Conservation (phyloP, 2,797 vertebrate species). For the Clarias fuscus region DNA sequence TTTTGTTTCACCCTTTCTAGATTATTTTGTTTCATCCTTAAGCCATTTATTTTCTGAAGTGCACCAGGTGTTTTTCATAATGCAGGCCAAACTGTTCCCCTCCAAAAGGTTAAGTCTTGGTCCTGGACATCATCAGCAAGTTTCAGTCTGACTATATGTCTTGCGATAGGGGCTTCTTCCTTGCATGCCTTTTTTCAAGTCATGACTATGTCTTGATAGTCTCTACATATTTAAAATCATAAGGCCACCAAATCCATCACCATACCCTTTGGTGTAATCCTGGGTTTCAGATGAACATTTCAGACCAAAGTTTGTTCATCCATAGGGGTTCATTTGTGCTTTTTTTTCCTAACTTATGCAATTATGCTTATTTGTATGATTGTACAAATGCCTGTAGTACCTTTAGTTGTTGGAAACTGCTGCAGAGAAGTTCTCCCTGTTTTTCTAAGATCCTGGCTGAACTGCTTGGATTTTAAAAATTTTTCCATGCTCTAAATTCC, state of each 20-base stretch:
- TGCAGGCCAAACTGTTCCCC: not conserved
- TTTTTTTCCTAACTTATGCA: not conserved
- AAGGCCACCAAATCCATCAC: not conserved
- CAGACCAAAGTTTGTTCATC: not conserved
- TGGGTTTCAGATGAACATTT: not conserved
- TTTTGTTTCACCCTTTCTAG: not conserved
- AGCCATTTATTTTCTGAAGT: not conserved
- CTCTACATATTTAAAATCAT: not conserved
- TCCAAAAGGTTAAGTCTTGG: not conserved
- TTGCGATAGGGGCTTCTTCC: not conserved
- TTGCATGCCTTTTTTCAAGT: not conserved
- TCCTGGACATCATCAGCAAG: not conserved
- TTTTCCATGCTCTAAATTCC: no score
- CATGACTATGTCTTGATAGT: not conserved
- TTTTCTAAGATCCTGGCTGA: not conserved
- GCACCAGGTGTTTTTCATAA: not conserved
- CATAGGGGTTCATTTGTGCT: not conserved
- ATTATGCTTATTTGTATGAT: no score
- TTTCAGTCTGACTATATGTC: not conserved
- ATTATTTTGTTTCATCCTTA: not conserved
- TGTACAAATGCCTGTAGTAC: not conserved
- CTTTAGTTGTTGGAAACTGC: not conserved
- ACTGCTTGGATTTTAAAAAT: not conserved
- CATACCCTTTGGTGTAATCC: not conserved
- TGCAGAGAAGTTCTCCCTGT: not conserved